Base-by-base conservation (phyloP, 2,797 vertebrate genomes). In the Pangasius krempfi region DNA sequence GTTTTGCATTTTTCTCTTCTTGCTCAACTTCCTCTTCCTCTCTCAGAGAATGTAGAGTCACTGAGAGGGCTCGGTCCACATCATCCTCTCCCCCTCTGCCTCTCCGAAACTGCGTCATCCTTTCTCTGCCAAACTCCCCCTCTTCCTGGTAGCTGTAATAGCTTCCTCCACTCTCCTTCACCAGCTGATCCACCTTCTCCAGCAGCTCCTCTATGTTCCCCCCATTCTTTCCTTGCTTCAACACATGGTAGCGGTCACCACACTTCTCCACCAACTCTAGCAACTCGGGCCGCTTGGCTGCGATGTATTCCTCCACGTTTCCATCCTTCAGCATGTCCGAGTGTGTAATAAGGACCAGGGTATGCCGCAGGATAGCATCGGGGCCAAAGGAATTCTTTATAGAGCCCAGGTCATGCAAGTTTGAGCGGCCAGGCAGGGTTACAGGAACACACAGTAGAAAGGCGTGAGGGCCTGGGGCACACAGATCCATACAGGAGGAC, bases 361-460 rank as follows among this genome's bases (percentile, higher is more conserved):
- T 95, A 92, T 94, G 92, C 52, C 4, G 92, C 52, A 90, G 86
- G 27, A 96, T 91, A 0, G 93, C 93, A 0, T 93, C 93, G 0
- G 88, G 90, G 14, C 96, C 96, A 47, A 97, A 96, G 6, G 94
- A 92, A 0, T 27, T 82, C 87, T 93, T 94, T 0, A 96, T 84
- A 25, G 93, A 88, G 0, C 12, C 2, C 14, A 97, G 93, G 52
- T 93, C 87, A 90, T 91, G 93, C 60, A 95, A 91, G 91, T 95
- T 95, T 0, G 76, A 85, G 86, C 93, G 93, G 56, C 94, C 92
- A 0, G 95, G 94, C 81, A 93, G 94, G 92, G 96, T 94, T 50
- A 96, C n/a, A 0, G 96, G 95, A 83, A 96, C 92, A 0, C 96
- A 97, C 60, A 96, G 80, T 37, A 97, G 94, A 92, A 96, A 96